These are phyloP conservation scores for Erebia aethiops DNA, from an alignment of 2,888 invertebrate genomes.

Conservation along the genomic window DNA sequence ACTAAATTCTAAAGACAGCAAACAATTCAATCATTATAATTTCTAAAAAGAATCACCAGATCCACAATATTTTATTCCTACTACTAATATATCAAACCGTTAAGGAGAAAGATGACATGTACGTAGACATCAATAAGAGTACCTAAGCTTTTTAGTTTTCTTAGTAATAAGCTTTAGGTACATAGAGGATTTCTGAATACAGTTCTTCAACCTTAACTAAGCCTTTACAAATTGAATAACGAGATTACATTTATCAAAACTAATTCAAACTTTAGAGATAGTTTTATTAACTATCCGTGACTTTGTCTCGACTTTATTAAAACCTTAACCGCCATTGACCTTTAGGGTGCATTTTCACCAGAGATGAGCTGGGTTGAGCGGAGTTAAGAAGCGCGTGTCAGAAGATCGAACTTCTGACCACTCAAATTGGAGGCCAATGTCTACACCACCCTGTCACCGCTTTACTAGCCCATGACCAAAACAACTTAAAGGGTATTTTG, in stretches of 20 bases:
- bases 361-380: too few relatives aligned
- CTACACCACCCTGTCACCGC: too few relatives aligned
- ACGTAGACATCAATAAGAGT: neutral
- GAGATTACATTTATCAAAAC: constrained; percentile 30
- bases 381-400: too few relatives aligned
- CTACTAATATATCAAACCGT: neutral
- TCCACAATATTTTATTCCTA: too few relatives aligned
- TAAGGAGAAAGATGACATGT: constrained; percentile 2
- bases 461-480: too few relatives aligned
- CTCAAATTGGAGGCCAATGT: too few relatives aligned
- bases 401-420: too few relatives aligned
- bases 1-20: too few relatives aligned
- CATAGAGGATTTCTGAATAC: constrained; percentile 20
- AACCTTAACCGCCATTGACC: neutral
- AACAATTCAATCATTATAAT: too few relatives aligned
- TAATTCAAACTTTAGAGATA: constrained; percentile 25
- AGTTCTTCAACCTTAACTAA: constrained; percentile 26
- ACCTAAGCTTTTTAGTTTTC: constrained; percentile 1
- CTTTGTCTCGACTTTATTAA: neutral
- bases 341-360: neutral
- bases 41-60: neutral
- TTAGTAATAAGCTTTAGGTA: constrained; percentile 8
- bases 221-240: constrained; percentile 32
- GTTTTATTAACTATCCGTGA: neutral
- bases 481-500: too few relatives aligned